phyloP scores from a whole-genome alignment of 1,140 invertebrate species.

The Chelonus insularis region DNA sequence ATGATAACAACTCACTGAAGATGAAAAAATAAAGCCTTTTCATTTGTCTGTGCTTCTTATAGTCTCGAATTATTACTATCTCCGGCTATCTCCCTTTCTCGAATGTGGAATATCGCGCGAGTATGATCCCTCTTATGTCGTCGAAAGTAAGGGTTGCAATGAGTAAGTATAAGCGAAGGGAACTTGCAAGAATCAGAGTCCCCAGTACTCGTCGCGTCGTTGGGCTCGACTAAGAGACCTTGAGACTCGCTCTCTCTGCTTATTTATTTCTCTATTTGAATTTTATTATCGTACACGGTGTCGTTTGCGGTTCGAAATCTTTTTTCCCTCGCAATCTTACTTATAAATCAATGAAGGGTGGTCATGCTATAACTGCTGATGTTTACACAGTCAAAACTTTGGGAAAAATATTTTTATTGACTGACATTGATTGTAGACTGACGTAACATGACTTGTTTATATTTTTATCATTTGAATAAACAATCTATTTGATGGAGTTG shows the following conservation, averaged over 20 bases:
- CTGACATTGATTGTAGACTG: too few relatives aligned
- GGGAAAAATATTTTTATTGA: too few relatives aligned
- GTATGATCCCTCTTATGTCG: constrained; percentile 33
- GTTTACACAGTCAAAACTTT: too few relatives aligned
- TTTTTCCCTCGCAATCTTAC: background rate
- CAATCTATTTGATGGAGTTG: too few relatives aligned
- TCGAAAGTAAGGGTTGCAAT: constrained; percentile 54
- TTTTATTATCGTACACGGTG: constrained; percentile 55
- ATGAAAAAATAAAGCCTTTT: constrained; percentile 9
- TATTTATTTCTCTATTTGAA: constrained; percentile 61
- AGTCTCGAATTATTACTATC: constrained; percentile 6
- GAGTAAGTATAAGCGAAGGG: constrained; percentile 25
- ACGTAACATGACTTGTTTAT: too few relatives aligned
- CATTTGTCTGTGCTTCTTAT: constrained; percentile 13
- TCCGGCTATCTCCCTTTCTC: constrained; percentile 35
- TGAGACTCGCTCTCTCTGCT: constrained; percentile 46
- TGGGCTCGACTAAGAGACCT: constrained; percentile 30
- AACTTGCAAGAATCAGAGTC: constrained; percentile 22
- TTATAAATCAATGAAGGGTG: too few relatives aligned
- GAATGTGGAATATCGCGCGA: constrained; percentile 12
- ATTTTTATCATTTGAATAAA: too few relatives aligned
- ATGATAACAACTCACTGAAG: background rate
- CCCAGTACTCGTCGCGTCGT: constrained; percentile 22
- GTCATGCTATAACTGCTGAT: too few relatives aligned
- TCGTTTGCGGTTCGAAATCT: constrained; percentile 2